These are phyloP conservation scores for Eonycteris spelaea DNA, from an alignment of 2,113 vertebrate genomes.

Conservation along the genomic window DNA sequence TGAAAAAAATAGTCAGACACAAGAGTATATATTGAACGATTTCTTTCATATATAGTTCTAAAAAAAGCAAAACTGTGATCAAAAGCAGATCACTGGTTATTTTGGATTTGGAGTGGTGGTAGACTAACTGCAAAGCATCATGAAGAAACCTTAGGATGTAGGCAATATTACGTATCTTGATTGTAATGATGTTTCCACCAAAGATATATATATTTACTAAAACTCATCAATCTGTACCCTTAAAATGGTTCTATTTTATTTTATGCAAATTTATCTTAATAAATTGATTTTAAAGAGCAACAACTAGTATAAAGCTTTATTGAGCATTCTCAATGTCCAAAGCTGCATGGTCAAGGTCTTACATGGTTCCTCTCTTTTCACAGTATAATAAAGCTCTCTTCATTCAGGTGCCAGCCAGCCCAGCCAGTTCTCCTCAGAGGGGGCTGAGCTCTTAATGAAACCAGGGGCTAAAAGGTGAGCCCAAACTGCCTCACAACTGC, in stretches of 20 bases:
- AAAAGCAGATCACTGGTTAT: not conserved
- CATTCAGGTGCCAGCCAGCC: not conserved
- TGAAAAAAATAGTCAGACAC: not conserved
- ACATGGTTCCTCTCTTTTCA: not conserved
- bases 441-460: constrained; percentile 81
- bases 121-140: not conserved
- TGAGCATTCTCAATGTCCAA: not conserved
- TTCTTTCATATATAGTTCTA: not conserved
- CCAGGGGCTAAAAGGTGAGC: constrained; percentile 70
- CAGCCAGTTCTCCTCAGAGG: constrained; percentile 59
- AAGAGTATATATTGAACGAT: not conserved
- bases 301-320: not conserved
- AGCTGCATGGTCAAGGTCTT: not conserved
- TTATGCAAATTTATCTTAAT: not conserved
- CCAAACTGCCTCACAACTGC: constrained; percentile 40
- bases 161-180: not conserved
- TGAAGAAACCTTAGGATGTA: not conserved
- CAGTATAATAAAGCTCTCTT: constrained; percentile 4
- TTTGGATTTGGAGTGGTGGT: not conserved
- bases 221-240: not conserved
- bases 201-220: not conserved
- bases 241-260: not conserved
- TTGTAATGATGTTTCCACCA: not conserved
- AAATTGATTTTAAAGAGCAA: not conserved
- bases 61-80: not conserved